Base-by-base conservation (phyloP, 2,113 vertebrate species). In the Scortum barcoo region DNA sequence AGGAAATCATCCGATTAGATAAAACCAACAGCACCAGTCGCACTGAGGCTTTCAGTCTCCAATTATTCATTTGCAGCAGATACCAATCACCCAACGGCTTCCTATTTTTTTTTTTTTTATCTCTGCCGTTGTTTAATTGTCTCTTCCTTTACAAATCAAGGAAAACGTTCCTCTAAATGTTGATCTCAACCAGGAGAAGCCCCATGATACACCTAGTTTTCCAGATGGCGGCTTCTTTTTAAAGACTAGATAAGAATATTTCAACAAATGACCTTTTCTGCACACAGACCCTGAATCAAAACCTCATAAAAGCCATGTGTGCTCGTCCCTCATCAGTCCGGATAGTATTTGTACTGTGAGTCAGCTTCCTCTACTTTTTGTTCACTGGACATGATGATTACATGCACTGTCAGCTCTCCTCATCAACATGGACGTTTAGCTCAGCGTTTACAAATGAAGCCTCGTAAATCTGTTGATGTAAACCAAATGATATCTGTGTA, bases 1-100 rank as follows among this genome's bases (percentile, higher is more conserved):
- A 60, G 28, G 19, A 81, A 84, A 81, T 76, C 12, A 65, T 80
- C 48, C 71, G 81, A 82, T 90, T 77, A 67, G 24, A 78, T 75
- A 7, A 79, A 78, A 74, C 44, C 46, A 74, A 68, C 53, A 85
- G 10, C 65, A n/a, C 14, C 19, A 44, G 77, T 36, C 26, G 62
- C 81, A 73, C 12, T 12, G 38, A 22, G 81, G 63, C 50, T 71
- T 67, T 86, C 42, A 62, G 3, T 57, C 48, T 72, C 26, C 22
- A 53, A 78, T 66, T 7, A 65, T 14, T 75, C 50, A 50, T 2
- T 42, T 17, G 50, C 22, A 68, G 63, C 42, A 22, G 33, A 6
- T 3, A 36, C 33, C 33, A n/a, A n/a, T n/a, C n/a, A n/a, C n/a
- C n/a, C n/a, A 36, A 3, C 33, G 3, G 30, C 38, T 22, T 42